Conservation (phyloP, 2,113 vertebrate genomes). For the Leucosticte australis region DNA sequence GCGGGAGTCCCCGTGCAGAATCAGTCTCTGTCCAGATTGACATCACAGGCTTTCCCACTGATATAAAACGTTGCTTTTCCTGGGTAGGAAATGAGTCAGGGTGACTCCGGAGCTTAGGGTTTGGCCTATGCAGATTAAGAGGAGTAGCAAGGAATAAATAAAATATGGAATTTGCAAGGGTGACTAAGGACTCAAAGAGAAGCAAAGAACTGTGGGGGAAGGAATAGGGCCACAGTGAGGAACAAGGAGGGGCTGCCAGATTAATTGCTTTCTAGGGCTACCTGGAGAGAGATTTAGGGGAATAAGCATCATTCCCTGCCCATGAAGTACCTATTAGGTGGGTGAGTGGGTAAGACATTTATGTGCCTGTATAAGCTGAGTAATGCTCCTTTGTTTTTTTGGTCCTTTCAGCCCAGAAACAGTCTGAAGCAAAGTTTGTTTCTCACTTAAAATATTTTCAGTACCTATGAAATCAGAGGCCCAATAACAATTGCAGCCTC, state of each 20-base stretch:
- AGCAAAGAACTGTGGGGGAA: background rate
- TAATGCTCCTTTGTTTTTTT: background rate
- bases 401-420: background rate
- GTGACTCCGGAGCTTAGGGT: background rate
- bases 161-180: background rate
- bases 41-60: conserved; percentile 36
- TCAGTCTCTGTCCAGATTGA: conserved; percentile 25
- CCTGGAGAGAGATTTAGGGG: background rate
- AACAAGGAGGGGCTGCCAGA: background rate
- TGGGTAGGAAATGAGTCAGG: conserved; percentile 56
- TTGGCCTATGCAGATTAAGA: conserved; percentile 41
- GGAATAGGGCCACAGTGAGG: background rate
- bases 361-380: background rate
- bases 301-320: background rate
- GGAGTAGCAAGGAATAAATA: conserved; percentile 17
- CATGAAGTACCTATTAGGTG: background rate
- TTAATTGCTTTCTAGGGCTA: background rate
- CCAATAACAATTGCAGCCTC: background rate
- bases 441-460: background rate
- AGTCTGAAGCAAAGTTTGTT: background rate
- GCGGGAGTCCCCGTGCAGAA: background rate
- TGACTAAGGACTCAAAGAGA: conserved; percentile 17
- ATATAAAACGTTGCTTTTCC: conserved; percentile 1
- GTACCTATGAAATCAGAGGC: background rate
- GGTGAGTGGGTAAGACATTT: background rate